Conservation (phyloP, 2,797 vertebrate species). For the Euphonia xanthogaster region DNA sequence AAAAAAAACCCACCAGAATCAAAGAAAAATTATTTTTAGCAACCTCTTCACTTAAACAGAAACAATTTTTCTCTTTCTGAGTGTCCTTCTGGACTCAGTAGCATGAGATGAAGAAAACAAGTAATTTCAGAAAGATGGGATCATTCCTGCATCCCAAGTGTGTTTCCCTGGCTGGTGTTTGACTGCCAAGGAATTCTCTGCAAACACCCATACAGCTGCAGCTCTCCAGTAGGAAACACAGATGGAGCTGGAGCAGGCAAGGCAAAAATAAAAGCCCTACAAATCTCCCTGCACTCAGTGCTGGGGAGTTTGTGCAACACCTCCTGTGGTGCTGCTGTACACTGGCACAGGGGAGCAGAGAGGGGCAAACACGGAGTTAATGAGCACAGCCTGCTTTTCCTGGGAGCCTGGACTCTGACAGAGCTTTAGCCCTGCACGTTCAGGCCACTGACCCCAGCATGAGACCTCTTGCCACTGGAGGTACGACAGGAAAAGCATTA, state of each 20-base stretch:
- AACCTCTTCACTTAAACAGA: background rate
- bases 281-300: background rate
- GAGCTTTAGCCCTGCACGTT: rapidly evolving
- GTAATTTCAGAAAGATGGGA: background rate
- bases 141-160: background rate
- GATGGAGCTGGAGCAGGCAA: background rate
- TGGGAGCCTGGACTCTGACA: background rate
- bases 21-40: background rate
- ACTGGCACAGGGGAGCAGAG: background rate
- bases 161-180: background rate
- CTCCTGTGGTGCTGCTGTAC: background rate
- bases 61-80: background rate
- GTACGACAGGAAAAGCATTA: background rate
- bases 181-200: background rate
- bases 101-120: background rate
- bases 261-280: background rate
- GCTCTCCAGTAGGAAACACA: background rate
- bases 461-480: background rate
- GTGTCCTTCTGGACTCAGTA: background rate
- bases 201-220: background rate
- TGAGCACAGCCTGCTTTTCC: background rate
- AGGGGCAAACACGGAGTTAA: too few relatives aligned
- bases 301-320: background rate
- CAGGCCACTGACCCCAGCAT: background rate
- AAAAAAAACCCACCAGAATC: background rate